Conservation (phyloP, 2,797 vertebrate species). For the Zenarchopterus dispar region DNA sequence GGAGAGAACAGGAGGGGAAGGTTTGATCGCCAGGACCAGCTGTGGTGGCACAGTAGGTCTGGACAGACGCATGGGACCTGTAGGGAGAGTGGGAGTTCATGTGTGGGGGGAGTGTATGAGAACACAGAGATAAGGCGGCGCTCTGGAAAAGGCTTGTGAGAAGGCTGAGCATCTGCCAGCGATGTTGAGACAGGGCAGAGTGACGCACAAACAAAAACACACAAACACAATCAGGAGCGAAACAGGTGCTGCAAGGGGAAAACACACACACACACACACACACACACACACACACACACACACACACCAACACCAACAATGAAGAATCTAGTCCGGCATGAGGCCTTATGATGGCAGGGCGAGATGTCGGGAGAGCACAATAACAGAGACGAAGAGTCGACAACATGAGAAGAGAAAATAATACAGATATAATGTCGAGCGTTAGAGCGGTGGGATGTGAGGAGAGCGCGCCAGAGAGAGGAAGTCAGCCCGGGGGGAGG, state of each 20-base stretch:
- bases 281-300: too few relatives aligned
- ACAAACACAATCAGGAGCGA: constrained; percentile 44
- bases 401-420: constrained; percentile 44
- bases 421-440: constrained; percentile 59
- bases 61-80: constrained; percentile 57
- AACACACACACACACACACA: constrained; percentile 19
- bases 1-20: constrained; percentile 6
- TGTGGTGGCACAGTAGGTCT: constrained; percentile 50
- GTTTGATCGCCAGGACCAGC: constrained; percentile 48
- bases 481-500: constrained; percentile 52
- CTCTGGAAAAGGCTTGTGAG: constrained; percentile 61
- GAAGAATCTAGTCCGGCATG: constrained; percentile 26
- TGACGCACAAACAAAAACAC: constrained; percentile 36
- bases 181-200: constrained; percentile 46
- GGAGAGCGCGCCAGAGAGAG: constrained; percentile 46
- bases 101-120: constrained; percentile 39
- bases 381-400: constrained; percentile 28
- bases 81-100: neutral
- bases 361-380: constrained; percentile 39
- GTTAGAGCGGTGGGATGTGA: constrained; percentile 52
- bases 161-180: constrained; percentile 50
- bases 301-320: constrained; percentile 7
- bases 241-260: constrained; percentile 49
- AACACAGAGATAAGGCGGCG: constrained; percentile 68
- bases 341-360: constrained; percentile 50